Evolutionary conservation across 1,140 invertebrate species (phyloP), one percentile per base, ranked within the genome.

Genomic region (Drosophila santomea): DNA sequence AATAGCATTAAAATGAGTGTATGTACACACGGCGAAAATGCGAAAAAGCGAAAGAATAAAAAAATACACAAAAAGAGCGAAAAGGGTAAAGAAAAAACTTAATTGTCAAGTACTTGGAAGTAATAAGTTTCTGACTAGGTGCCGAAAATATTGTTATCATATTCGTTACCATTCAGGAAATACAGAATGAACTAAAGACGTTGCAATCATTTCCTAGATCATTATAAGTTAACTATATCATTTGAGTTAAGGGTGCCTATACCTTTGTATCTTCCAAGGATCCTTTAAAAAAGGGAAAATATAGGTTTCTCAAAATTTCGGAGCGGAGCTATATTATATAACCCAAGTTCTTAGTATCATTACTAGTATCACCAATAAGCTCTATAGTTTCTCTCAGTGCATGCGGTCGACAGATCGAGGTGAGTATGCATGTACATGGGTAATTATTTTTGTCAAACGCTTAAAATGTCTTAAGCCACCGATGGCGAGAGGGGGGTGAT

Each of bases 371-470:
- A n/a, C n/a, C 28, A 32, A 32, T 7, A 32, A 7, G 6, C 7
- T 7, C 7, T 8, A 2, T 32, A 5, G 48, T 66, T 66, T 62
- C 43, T 61, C 56, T 3, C 60, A 20, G 51, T 69, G 67, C 51
- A 41, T 6, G 28, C 11, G 43, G 23, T 47, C 23, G 62, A 59
- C 35, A 28, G 43, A 51, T 66, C 23, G 67, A 36, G 47, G 61
- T 64, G 51, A 50, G 72, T 80, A 57, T 81, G 59, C 72, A 60
- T 71, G 78, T 79, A 71, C 58, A 58, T 71, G 62, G 78, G 78
- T 88, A 88, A 86, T 86, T 88, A 88, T 88, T 85, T 85, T 85
- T 85, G 82, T 85, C 82, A 85, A 85, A 72, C 82, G 60, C 74
- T 74, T 79, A 76, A 83, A 79, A 78, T 63, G 74, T 68, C 69